Evolutionary conservation across 2,797 vertebrate species (phyloP).

Genomic region (Podarcis siculus): DNA sequence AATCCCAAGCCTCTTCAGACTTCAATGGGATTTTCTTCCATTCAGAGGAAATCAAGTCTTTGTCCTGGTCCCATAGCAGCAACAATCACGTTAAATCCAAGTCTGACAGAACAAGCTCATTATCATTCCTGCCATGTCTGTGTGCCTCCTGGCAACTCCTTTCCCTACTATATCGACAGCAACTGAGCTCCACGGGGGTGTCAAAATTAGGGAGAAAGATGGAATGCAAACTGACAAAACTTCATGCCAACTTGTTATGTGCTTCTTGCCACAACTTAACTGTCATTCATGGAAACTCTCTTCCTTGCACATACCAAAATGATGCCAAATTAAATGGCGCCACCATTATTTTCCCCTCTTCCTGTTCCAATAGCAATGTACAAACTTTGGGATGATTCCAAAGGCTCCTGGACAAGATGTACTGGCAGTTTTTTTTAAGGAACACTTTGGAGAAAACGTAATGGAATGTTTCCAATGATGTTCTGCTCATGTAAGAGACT

Average conservation of each 20-base stretch:
- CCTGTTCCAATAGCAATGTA: slow-evolving; percentile 26
- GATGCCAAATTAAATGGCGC: slow-evolving; percentile 3
- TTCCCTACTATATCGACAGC: slow-evolving; percentile 21
- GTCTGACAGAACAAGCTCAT: slow-evolving; percentile 51
- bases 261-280: slow-evolving; percentile 15
- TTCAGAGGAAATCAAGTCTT: slow-evolving; percentile 52
- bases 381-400: slow-evolving; percentile 37
- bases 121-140: slow-evolving; percentile 58
- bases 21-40: slow-evolving; percentile 30
- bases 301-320: not conserved
- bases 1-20: slow-evolving; percentile 49
- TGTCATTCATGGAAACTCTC: slow-evolving; percentile 28
- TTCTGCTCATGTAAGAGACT: too few species aligned
- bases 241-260: slow-evolving; percentile 59
- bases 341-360: slow-evolving; percentile 4
- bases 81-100: slow-evolving; percentile 52
- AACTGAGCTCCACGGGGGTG: not conserved
- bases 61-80: slow-evolving; percentile 58
- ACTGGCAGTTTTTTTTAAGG: not conserved
- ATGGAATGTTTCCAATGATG: not conserved
- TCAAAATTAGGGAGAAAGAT: slow-evolving; percentile 39
- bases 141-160: slow-evolving; percentile 35
- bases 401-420: slow-evolving; percentile 34
- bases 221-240: slow-evolving; percentile 36
- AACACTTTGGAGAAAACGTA: not conserved